Conservation (phyloP, 2,888 invertebrate species). For the Periphyllus acericola region DNA sequence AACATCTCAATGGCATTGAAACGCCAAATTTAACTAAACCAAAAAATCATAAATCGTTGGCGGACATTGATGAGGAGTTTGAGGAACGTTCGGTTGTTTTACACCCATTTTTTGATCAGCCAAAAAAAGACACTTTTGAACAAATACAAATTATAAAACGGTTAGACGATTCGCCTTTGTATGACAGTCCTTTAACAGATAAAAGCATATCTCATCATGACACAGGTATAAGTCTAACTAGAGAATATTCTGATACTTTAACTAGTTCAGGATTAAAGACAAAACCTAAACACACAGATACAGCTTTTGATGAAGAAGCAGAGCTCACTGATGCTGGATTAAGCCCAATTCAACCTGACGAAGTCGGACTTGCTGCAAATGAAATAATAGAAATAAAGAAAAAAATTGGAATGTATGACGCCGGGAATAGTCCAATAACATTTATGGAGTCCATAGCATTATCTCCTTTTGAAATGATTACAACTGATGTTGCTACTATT, state of each 20-base stretch:
- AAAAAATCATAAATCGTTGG: slow-evolving; percentile 52
- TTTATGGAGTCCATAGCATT: slow-evolving; percentile 63
- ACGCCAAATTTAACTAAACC: slow-evolving; percentile 66
- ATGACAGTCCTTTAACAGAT: slow-evolving; percentile 69
- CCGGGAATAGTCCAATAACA: slow-evolving; percentile 70
- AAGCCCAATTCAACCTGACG: slow-evolving; percentile 72
- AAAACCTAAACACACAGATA: slow-evolving; percentile 69
- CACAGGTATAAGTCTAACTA: slow-evolving; percentile 71
- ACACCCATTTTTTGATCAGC: slow-evolving; percentile 50
- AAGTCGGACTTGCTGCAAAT: slow-evolving; percentile 71
- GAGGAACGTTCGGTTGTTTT: slow-evolving; percentile 56
- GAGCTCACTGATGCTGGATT: slow-evolving; percentile 72
- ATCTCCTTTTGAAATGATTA: slow-evolving; percentile 40
- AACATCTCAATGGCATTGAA: slow-evolving; percentile 68
- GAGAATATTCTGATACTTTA: slow-evolving; percentile 67
- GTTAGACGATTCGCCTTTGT: slow-evolving; percentile 64
- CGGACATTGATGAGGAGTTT: slow-evolving; percentile 60
- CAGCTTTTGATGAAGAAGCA: slow-evolving; percentile 69
- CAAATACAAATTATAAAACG: slow-evolving; percentile 35
- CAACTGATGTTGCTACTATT: slow-evolving; percentile 41
- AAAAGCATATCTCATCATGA: slow-evolving; percentile 71
- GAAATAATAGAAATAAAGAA: slow-evolving; percentile 69
- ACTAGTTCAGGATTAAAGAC: slow-evolving; percentile 67
- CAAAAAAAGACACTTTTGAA: slow-evolving; percentile 34
- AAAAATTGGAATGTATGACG: slow-evolving; percentile 70